Conservation (phyloP, 2,797 vertebrate species). For the Neomorphus geoffroyi region DNA sequence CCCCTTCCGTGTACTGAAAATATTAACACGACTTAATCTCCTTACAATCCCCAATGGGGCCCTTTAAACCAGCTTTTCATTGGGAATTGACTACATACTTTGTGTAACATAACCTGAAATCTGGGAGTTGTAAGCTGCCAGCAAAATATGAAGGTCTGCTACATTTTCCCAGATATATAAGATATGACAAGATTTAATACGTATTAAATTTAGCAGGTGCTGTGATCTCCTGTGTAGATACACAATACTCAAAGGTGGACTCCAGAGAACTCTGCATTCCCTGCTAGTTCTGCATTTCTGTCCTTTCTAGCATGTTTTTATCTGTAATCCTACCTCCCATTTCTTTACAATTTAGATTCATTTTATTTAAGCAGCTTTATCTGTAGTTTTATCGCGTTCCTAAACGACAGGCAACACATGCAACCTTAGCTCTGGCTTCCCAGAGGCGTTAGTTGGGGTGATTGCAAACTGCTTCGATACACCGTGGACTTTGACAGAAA, state of each 20-base stretch:
- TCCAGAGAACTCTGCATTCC: conserved; percentile 29
- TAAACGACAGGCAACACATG: conserved; percentile 22
- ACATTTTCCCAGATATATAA: conserved; percentile 35
- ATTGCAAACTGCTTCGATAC: conserved; percentile 20
- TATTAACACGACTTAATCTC: conserved; percentile 53
- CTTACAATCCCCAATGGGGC: conserved; percentile 21
- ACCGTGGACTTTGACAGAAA: not conserved
- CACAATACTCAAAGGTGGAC: conserved; percentile 8
- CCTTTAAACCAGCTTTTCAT: conserved; percentile 38
- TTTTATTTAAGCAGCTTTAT: conserved; percentile 43
- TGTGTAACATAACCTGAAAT: conserved; percentile 61
- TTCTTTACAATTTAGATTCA: conserved; percentile 1
- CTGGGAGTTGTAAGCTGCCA: conserved; percentile 64
- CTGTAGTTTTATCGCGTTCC: conserved; percentile 40
- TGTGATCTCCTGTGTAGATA: conserved; percentile 22
- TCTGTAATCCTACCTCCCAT: conserved; percentile 54
- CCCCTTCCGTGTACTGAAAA: not conserved
- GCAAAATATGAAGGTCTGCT: conserved; percentile 43
- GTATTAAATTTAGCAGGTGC: conserved; percentile 64
- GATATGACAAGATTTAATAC: conserved; percentile 58
- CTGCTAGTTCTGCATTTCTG: conserved; percentile 34
- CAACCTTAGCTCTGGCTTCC: conserved; percentile 23
- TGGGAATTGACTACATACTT: conserved; percentile 43
- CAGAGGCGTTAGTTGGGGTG: conserved; percentile 12
- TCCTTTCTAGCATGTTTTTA: conserved; percentile 32